phyloP scores from a whole-genome alignment of 2,888 invertebrate species.

The Agrypnus murinus region DNA sequence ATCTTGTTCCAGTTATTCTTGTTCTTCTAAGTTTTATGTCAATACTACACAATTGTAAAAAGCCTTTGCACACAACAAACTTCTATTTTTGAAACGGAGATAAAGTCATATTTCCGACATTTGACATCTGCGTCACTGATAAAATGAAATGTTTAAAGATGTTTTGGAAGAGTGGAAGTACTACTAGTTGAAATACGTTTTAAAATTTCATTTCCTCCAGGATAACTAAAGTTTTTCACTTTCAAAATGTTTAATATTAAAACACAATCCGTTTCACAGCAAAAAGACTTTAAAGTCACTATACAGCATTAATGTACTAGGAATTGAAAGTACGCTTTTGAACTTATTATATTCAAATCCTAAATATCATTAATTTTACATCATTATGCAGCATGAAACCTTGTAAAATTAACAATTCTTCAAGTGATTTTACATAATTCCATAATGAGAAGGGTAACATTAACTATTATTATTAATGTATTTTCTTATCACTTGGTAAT shows the following conservation, averaged over 20 bases:
- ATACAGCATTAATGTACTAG: too few species aligned
- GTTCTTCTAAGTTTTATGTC: conserved; percentile 26
- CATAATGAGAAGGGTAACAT: too few species aligned
- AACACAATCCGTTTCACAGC: too few species aligned
- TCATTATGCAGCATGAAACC: too few species aligned
- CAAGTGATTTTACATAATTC: neutral
- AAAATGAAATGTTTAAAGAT: conserved; percentile 26
- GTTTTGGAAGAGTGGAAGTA: conserved; percentile 8
- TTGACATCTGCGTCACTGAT: conserved; percentile 25
- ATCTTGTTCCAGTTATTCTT: conserved; percentile 8
- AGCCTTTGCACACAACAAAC: conserved; percentile 10
- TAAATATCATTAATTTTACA: neutral
- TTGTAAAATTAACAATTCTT: neutral
- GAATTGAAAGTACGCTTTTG: too few species aligned
- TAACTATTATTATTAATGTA: too few species aligned
- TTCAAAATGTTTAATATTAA: neutral
- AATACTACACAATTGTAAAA: conserved; percentile 15
- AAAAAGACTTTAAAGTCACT: too few species aligned
- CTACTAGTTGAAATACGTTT: conserved; percentile 30
- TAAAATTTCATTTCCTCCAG: conserved; percentile 29
- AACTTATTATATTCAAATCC: too few species aligned
- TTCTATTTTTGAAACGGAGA: conserved; percentile 21
- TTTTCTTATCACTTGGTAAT: too few species aligned
- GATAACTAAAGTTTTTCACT: conserved; percentile 12
- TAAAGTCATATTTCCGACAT: conserved; percentile 36